A percentile compares a stretch with the other conserved stretches of the same genome.
These are phyloP conservation scores for Ophion obscuratus DNA, from an alignment of 2,888 invertebrate species.

Conservation along the genomic window DNA sequence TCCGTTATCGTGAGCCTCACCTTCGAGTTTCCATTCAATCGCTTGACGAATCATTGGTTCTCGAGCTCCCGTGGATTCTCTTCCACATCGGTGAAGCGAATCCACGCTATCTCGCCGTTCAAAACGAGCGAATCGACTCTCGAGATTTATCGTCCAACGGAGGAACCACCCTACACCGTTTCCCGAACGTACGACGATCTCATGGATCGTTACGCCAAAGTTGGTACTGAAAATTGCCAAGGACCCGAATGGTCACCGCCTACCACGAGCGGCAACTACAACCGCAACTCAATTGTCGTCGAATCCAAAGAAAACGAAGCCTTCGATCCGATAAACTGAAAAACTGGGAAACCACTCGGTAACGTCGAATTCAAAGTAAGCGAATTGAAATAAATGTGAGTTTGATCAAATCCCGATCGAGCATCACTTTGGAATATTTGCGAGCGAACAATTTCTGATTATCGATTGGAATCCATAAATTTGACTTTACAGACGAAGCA, in stretches of 20 bases:
- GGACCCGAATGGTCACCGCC: background rate
- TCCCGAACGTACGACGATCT: slow-evolving; percentile 65
- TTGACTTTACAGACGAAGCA: background rate
- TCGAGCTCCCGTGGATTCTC: background rate
- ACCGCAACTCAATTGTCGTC: background rate
- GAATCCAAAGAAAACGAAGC: background rate
- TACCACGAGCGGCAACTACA: background rate
- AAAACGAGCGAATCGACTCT: slow-evolving; percentile 68
- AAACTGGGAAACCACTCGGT: background rate
- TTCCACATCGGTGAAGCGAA: slow-evolving; percentile 22
- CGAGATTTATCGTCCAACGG: slow-evolving; percentile 71
- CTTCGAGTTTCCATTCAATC: slow-evolving; percentile 80
- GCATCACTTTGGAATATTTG: background rate
- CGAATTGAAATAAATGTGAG: background rate
- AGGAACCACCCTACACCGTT: slow-evolving; percentile 66
- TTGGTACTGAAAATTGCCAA: slow-evolving; percentile 33
- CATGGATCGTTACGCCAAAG: slow-evolving; percentile 43
- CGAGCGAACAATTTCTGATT: background rate
- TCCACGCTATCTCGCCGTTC: slow-evolving; percentile 57
- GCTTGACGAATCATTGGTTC: slow-evolving; percentile 67
- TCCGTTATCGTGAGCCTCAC: slow-evolving; percentile 74
- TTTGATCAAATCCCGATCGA: background rate
- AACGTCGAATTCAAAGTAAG: slow-evolving; percentile 2
- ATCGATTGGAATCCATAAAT: background rate
- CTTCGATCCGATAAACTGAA: background rate